Conservation (phyloP, 2,797 vertebrate genomes). For the Ispidina picta region DNA sequence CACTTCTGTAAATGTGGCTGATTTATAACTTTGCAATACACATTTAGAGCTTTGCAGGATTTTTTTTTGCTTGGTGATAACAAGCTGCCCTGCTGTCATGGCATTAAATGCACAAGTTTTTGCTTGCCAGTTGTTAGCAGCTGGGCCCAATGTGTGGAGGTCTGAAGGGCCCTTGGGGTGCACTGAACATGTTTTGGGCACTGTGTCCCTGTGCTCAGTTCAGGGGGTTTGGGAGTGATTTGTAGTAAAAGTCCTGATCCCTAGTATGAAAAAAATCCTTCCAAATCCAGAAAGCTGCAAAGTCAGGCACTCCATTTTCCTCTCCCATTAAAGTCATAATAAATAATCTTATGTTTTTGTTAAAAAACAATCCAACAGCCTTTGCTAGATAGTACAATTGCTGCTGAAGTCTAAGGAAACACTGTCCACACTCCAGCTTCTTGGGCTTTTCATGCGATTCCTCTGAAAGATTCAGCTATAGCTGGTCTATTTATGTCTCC, state of each 20-base stretch:
- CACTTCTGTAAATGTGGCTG: constrained; percentile 28
- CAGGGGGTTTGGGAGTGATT: neutral
- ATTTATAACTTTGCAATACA: constrained; percentile 29
- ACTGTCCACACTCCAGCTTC: neutral
- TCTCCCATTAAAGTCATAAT: neutral
- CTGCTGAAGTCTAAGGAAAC: neutral
- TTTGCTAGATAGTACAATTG: neutral
- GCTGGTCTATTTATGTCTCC: neutral
- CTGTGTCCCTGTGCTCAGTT: neutral
- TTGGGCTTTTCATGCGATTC: neutral
- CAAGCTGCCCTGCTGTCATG: neutral
- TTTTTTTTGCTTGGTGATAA: neutral
- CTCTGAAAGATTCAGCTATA: neutral
- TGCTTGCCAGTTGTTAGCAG: neutral
- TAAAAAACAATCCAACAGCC: neutral
- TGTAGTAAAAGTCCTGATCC: neutral
- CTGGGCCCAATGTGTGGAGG: neutral
- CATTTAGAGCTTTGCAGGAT: neutral
- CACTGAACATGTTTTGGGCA: neutral
- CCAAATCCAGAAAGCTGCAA: neutral
- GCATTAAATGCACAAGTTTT: neutral
- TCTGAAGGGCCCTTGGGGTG: neutral
- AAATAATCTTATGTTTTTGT: neutral
- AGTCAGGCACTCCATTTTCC: neutral
- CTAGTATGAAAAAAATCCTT: neutral